Evolutionary conservation across 2,888 invertebrate genomes (phyloP), one percentile per base, ranked within the genome.

Genomic region (Sericinus montela): DNA sequence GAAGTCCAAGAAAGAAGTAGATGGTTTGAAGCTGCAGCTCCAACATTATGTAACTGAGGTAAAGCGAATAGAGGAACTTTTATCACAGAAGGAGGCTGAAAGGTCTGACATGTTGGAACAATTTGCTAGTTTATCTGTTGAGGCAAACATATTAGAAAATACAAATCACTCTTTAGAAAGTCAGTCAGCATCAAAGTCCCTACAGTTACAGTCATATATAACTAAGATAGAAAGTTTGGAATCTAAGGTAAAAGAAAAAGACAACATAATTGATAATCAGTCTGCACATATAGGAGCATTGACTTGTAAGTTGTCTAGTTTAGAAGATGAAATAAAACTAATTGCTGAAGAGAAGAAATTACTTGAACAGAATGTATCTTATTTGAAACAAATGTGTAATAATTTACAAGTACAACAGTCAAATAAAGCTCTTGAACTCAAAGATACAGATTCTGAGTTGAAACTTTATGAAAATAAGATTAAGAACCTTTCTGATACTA

Each of bases 11-110:
- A 90, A 91, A 65, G 94, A 95, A 83, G 93, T 94, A 15, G 93
- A 92, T 48, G 91, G 93, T 59, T 80, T 95, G 54, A 95, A 94
- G 69, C 90, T 92, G 54, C 94, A 95, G 68, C 76, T 95, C 52
- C 94, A 95, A 65, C 94, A 94, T 64, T 96, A 96, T 80, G 94
- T 95, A 4, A 91, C 92, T 60, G 95, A 95, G 87, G 93, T 96
- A 11, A 92, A 94, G 65, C 90, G 94, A 61, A 93, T 94, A 53
- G 95, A 95, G 75, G 95, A 95, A 63, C 78, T 95, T 50, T 85
- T 95, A 25, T 91, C 92, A 50, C 90, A 92, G 28, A 82, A 95
- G 92, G 95, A 95, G 80, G 91, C 92, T 52, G 95, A 95, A 79
- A 90, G 95, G 49, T 92, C 92, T 51, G 94, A 95, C 70, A 92